Evolutionary conservation across 1,140 invertebrate genomes (phyloP), one percentile per base, ranked within the genome.

Genomic region (Neuroterus valhalla): DNA sequence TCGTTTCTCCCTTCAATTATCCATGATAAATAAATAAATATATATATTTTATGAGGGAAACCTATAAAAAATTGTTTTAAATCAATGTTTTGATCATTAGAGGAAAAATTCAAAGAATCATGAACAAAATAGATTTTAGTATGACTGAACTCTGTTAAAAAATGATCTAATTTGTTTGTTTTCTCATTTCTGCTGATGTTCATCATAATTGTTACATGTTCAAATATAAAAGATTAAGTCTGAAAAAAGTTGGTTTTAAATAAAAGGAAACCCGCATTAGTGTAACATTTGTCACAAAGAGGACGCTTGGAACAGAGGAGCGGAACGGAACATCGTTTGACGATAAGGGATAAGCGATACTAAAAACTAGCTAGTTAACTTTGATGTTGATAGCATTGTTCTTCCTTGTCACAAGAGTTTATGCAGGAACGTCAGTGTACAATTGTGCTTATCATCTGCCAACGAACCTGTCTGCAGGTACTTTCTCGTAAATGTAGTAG

Each of bases 261-360:
- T 50, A 50, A 50, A 62, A 8, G 55, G 55, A 62, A 62, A 62
- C 55, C 55, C 55, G 55, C 55, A 62, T 62, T 62, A 26, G 15
- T 55, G 26, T 23, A 5, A 26, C 55, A 15, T 62, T 62, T 62
- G 23, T 31, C 14, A 62, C 52, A 31, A 62, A 26, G 55, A 62
- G 55, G 4, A 62, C 23, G 23, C n/a, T 62, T 14, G 17, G 14
- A 14, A 48, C 55, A 68, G 68, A 70, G 52, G 52, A 55, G 19
- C 45, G 68, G 71, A 72, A 66, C 67, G 38, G 71, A 72, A 73
- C 55, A 67, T 70, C 62, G 31, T 31, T 17, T 19, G 26, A n/a
- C 62, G 69, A 75, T 75, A 75, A 75, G 44, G 17, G 38, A n/a
- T n/a, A 38, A 38, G 31, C 11, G 12, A 44, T 46, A 12, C 19